Percentiles rank a stretch among this genome's conserved stretches.
Conservation (phyloP, 92 coral and sea anemone species). For the Epizoanthus rinbou region DNA sequence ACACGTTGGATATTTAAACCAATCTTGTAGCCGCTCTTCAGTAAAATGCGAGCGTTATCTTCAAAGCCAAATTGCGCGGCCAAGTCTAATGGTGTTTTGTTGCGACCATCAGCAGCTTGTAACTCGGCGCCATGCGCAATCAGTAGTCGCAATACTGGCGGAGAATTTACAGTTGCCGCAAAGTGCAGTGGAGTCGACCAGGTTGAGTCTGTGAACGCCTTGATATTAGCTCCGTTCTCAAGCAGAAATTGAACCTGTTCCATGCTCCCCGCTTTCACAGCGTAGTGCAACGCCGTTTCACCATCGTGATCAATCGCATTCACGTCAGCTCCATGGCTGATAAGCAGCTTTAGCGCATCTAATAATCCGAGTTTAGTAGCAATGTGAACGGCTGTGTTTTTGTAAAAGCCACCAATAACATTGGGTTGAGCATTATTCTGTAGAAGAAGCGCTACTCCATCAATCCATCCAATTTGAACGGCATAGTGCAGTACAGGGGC, state of each 20-base stretch:
- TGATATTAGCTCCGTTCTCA: slow-evolving; percentile 24
- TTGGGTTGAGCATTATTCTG: slow-evolving; percentile 7
- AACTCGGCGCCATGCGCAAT: slow-evolving; percentile 22
- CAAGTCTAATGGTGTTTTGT: slow-evolving; percentile 32
- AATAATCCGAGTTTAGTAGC: slow-evolving; percentile 43
- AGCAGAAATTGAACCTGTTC: slow-evolving; percentile 41
- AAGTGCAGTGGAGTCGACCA: slow-evolving; percentile 36
- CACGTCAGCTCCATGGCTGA: slow-evolving; percentile 43
- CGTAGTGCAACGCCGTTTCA: slow-evolving; percentile 54
- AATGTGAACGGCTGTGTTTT: slow-evolving; percentile 48
- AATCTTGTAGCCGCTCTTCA: slow-evolving; percentile 7
- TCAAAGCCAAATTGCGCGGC: slow-evolving; percentile 33
- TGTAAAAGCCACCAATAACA: slow-evolving; percentile 26
- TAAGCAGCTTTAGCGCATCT: slow-evolving; percentile 24
- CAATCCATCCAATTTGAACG: slow-evolving; percentile 22
- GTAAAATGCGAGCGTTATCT: slow-evolving; percentile 24
- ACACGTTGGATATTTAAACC: not conserved
- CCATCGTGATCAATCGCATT: slow-evolving; percentile 47
- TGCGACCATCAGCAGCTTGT: slow-evolving; percentile 14
- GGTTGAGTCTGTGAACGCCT: slow-evolving; percentile 33
- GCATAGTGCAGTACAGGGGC: slow-evolving; percentile 25
- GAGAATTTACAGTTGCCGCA: slow-evolving; percentile 37
- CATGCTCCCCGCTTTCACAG: slow-evolving; percentile 38
- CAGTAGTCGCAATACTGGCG: not conserved
- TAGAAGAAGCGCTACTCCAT: slow-evolving; percentile 16